Base-by-base conservation (phyloP, 2,797 vertebrate genomes). In the Chelon labrosus region DNA sequence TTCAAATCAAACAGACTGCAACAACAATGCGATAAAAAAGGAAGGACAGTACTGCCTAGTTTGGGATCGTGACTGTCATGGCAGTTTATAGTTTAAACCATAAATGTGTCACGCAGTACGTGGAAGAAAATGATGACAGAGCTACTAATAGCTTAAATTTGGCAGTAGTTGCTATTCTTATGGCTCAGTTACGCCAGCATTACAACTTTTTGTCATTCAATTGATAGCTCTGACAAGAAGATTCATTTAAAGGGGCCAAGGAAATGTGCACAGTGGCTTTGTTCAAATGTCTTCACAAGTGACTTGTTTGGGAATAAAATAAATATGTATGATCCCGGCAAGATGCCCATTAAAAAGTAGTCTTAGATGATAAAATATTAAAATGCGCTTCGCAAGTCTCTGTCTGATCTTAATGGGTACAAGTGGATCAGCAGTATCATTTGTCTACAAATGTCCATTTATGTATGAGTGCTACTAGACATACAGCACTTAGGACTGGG, bases 291-390 rank as follows among this genome's bases (percentile, higher is more conserved):
- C 17, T 1, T 47, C 8, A 47, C 7, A 46, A 17, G 42, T 16
- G 14, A 47, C 17, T 17, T 10, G 16, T n/a, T 46, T 46, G 42
- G 2, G 17, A 17, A 46, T 3, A 46, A n/a, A 17, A 14, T 7
- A 25, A 19, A 12, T 14, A 38, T 5, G 0, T 14, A 16, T 10
- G 41, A 37, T 10, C 7, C 27, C 49, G 47, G 46, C 0, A 46
- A 22, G 35, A n/a, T 10, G 7, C 47, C 11, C 5, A 6, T 7
- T 16, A 38, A 65, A 79, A 65, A 47, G 72, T 68, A 57, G 55
- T 63, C 19, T 71, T 44, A 25, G 41, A 22, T 44, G 49, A 56
- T 71, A 42, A 67, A 73, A 58, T 65, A 56, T 77, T 41, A 67
- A 79, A 55, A 54, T 14, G 14, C 35, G 58, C 56, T 63, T 52